Percentiles rank a stretch among this genome's conserved stretches.
Evolutionary conservation across 2,113 vertebrate species (phyloP).

Genomic region (Cavia porcellus): DNA sequence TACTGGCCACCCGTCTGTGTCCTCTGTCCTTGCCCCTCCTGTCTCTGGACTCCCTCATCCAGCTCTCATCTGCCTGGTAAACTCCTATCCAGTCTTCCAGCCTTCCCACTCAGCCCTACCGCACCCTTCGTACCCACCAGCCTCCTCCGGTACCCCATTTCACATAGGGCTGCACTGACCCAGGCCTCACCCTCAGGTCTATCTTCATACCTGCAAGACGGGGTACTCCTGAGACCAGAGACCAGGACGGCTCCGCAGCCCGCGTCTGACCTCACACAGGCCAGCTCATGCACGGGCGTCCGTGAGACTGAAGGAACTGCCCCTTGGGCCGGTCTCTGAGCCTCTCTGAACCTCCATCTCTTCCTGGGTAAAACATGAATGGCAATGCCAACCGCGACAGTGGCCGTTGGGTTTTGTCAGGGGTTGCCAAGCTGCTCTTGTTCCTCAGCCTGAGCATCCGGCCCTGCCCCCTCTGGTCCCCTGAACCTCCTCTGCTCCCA

Average conservation of each 20-base stretch:
- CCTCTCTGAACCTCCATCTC: background rate
- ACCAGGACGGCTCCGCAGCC: background rate
- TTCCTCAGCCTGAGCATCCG: background rate
- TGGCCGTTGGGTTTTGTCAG: background rate
- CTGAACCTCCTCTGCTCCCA: background rate
- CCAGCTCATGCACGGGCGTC: background rate
- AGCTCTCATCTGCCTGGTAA: background rate
- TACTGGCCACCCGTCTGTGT: background rate
- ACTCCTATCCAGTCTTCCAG: background rate
- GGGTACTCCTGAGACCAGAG: background rate
- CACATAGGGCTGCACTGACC: background rate
- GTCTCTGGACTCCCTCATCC: background rate
- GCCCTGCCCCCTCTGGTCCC: background rate
- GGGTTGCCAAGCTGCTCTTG: accelerated
- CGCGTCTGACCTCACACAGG: accelerated
- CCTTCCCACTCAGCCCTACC: background rate
- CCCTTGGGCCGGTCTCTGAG: background rate
- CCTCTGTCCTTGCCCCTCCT: background rate
- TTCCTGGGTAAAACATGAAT: background rate
- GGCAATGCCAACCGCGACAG: background rate
- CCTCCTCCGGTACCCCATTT: background rate
- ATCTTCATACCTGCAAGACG: background rate
- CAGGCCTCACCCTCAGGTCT: background rate
- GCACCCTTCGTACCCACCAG: background rate
- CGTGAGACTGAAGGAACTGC: background rate